phyloP scores from a whole-genome alignment of 2,888 invertebrate species.

The Ceratothoa steindachneri region DNA sequence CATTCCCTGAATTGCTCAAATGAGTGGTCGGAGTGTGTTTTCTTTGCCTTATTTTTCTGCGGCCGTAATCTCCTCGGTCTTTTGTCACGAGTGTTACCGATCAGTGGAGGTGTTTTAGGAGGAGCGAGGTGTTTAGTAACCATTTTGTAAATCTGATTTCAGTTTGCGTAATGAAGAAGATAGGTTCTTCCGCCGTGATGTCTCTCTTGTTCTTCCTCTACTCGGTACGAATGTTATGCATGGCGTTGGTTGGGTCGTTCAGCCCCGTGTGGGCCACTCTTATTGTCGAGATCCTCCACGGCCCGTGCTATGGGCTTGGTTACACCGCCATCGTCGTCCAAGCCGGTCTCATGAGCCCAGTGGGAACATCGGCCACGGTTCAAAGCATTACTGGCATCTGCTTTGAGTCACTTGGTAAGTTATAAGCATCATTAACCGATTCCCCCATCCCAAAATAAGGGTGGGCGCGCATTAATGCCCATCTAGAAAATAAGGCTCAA shows the following conservation, averaged over 20 bases:
- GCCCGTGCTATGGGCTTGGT: constrained; percentile 41
- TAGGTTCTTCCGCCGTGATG: background rate
- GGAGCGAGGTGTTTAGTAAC: too few species aligned
- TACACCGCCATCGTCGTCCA: constrained; percentile 34
- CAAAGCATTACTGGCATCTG: constrained; percentile 40
- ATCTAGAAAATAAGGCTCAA: too few species aligned
- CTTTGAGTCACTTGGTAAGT: constrained; percentile 34
- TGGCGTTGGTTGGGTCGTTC: constrained; percentile 23
- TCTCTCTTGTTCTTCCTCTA: background rate
- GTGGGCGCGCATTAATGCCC: too few species aligned
- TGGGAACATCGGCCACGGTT: constrained; percentile 34
- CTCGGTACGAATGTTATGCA: constrained; percentile 23
- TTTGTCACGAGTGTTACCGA: too few species aligned
- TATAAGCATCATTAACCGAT: too few species aligned
- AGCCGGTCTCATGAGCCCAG: constrained; percentile 26
- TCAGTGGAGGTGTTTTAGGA: too few species aligned
- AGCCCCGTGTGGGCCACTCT: constrained; percentile 37
- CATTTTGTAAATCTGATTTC: too few species aligned
- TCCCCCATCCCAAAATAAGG: too few species aligned
- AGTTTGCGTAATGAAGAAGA: constrained; percentile 10
- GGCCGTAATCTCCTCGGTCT: too few species aligned
- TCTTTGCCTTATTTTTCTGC: too few species aligned
- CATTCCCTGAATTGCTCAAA: too few species aligned
- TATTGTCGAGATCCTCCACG: constrained; percentile 36
- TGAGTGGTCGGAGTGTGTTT: too few species aligned